Evolutionary conservation across 2,888 invertebrate genomes (phyloP).

Genomic region (Ephialtes manifestator): DNA sequence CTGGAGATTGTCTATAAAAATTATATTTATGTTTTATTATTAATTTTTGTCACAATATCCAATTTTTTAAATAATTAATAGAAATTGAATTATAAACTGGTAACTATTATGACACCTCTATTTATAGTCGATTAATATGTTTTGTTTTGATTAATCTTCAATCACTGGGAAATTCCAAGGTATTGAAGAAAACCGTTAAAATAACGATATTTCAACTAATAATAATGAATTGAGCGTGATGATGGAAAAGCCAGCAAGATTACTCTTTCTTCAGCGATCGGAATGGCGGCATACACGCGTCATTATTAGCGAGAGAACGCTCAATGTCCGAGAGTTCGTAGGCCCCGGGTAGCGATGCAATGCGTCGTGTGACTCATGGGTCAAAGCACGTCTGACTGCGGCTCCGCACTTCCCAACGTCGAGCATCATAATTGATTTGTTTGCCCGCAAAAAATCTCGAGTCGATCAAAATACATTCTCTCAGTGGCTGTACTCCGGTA

Average conservation of each 20-base stretch:
- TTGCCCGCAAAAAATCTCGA: slow-evolving; percentile 78
- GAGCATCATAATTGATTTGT: slow-evolving; percentile 79
- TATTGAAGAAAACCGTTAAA: not conserved
- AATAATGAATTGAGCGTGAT: not conserved
- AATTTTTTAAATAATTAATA: too few species aligned
- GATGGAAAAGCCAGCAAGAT: not conserved
- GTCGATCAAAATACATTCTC: slow-evolving; percentile 66
- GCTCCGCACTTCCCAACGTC: slow-evolving; percentile 64
- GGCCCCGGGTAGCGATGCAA: slow-evolving; percentile 62
- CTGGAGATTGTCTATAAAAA: too few species aligned
- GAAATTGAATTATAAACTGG: too few species aligned
- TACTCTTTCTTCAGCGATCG: slow-evolving; percentile 3
- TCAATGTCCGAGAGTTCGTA: slow-evolving; percentile 67
- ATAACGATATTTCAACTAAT: not conserved
- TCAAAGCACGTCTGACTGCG: slow-evolving; percentile 72
- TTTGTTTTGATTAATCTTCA: not conserved
- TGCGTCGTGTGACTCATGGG: slow-evolving; percentile 72
- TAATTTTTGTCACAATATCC: too few species aligned
- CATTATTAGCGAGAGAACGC: slow-evolving; percentile 44
- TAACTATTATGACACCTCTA: not conserved
- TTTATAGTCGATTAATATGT: not conserved
- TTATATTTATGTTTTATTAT: too few species aligned
- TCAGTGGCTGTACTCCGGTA: slow-evolving; percentile 48
- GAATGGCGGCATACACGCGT: slow-evolving; percentile 18
- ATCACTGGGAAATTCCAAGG: not conserved